These are phyloP conservation scores for Harpagifer antarcticus DNA, from an alignment of 2,797 vertebrate genomes.

Conservation along the genomic window DNA sequence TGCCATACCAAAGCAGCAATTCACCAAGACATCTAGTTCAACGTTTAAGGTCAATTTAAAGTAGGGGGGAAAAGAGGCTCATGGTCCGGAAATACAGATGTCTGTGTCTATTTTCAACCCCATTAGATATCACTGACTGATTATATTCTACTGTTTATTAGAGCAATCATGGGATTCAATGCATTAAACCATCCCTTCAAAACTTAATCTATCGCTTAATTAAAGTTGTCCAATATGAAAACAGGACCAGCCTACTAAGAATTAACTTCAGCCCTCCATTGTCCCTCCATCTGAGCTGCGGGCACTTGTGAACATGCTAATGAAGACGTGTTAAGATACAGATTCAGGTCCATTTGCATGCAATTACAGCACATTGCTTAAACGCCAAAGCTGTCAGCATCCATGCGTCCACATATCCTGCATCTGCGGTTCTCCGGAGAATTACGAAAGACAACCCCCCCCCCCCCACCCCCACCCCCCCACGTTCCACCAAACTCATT, in stretches of 20 bases:
- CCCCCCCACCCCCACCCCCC: background rate
- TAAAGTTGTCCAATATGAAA: constrained; percentile 93
- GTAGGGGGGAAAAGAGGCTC: background rate
- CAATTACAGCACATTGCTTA: constrained; percentile 81
- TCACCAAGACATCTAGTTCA: constrained; percentile 10
- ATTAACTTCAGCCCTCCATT: constrained; percentile 86
- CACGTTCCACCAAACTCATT: constrained; percentile 73
- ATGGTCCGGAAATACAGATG: constrained; percentile 59
- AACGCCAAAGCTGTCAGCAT: constrained; percentile 84
- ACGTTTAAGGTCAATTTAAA: constrained; percentile 30
- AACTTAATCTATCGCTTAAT: constrained; percentile 96
- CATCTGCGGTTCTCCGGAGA: constrained; percentile 82
- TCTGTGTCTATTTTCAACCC: constrained; percentile 88
- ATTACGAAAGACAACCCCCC: constrained; percentile 62
- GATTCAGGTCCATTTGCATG: constrained; percentile 81
- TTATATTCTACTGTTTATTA: constrained; percentile 90
- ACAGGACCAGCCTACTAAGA: constrained; percentile 86
- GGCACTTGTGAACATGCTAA: constrained; percentile 83
- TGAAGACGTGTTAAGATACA: constrained; percentile 87
- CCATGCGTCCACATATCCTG: constrained; percentile 82
- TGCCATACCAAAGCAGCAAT: background rate
- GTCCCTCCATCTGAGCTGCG: constrained; percentile 75
- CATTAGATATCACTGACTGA: constrained; percentile 90
- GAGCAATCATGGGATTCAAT: constrained; percentile 88
- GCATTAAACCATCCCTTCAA: constrained; percentile 90